A percentile compares a stretch with the other conserved stretches of the same genome.
Conservation (phyloP, 2,888 invertebrate genomes). For the Orthosia incerta region DNA sequence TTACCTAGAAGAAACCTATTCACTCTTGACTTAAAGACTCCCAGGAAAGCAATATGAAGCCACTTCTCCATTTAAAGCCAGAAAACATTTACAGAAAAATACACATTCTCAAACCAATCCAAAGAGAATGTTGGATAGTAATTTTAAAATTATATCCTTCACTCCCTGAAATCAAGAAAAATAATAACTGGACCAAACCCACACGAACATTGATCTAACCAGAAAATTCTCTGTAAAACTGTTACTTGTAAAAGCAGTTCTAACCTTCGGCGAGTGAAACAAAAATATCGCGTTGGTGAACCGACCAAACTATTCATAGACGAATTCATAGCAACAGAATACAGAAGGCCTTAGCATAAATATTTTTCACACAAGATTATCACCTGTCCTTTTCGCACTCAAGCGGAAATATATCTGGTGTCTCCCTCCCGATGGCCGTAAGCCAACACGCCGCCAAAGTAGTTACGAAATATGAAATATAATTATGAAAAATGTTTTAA, state of each 20-base stretch:
- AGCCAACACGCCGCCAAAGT: slow-evolving; percentile 82
- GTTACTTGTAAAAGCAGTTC: slow-evolving; percentile 64
- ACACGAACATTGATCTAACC: slow-evolving; percentile 55
- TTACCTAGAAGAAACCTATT: too few relatives aligned
- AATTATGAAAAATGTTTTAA: slow-evolving; percentile 81
- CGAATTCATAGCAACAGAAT: slow-evolving; percentile 84
- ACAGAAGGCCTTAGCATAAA: slow-evolving; percentile 89
- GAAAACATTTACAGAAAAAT: background rate
- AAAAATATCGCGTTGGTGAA: slow-evolving; percentile 83
- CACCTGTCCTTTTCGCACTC: slow-evolving; percentile 86
- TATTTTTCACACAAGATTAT: slow-evolving; percentile 90
- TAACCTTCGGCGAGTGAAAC: slow-evolving; percentile 85
- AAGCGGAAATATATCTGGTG: slow-evolving; percentile 77
- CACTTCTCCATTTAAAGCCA: background rate
- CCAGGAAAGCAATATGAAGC: too few relatives aligned
- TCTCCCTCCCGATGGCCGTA: slow-evolving; percentile 82
- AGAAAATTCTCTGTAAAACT: slow-evolving; percentile 62
- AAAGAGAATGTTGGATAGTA: too few relatives aligned
- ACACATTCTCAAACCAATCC: background rate
- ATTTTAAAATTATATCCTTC: background rate
- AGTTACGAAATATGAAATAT: slow-evolving; percentile 90
- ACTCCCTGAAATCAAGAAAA: background rate
- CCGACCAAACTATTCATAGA: slow-evolving; percentile 84
- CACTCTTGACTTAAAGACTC: too few relatives aligned
- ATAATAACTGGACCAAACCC: slow-evolving; percentile 13